Percentiles rank a stretch among this genome's conserved stretches.
These are phyloP conservation scores for Dysmachus trigonus DNA, from an alignment of 2,888 invertebrate species.

Conservation along the genomic window DNA sequence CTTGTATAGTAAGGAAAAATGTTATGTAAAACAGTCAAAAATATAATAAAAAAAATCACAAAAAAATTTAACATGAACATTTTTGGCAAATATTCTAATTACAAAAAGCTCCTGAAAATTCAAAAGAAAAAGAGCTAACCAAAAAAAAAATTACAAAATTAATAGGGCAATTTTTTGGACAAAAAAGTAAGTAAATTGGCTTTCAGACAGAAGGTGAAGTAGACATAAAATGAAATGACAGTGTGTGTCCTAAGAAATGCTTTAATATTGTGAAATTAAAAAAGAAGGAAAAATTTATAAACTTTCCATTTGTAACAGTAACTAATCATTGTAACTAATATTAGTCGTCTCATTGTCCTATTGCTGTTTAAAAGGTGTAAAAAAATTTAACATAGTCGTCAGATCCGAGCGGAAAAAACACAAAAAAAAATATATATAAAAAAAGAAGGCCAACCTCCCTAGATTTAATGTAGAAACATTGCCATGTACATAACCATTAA, in stretches of 20 bases:
- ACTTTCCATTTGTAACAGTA: conserved; percentile 29
- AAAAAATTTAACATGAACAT: neutral
- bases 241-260: conserved; percentile 16
- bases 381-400: conserved; percentile 19
- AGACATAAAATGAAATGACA: neutral
- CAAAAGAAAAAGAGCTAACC: neutral
- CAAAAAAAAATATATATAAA: too few species aligned
- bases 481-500: conserved; percentile 47
- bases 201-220: neutral
- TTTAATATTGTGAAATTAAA: conserved; percentile 15
- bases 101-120: neutral
- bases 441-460: neutral
- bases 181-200: conserved; percentile 2
- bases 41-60: neutral
- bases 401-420: neutral
- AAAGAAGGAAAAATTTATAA: neutral
- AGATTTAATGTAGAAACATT: conserved; percentile 46
- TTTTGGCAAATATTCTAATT: conserved; percentile 20
- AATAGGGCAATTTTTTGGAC: neutral
- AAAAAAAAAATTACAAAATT: neutral
- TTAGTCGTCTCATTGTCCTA: conserved; percentile 33
- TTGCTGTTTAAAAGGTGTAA: conserved; percentile 39
- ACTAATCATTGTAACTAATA: conserved; percentile 30
- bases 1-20: conserved; percentile 25
- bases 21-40: conserved; percentile 32